Evolutionary conservation across 1,140 invertebrate genomes (phyloP), one percentile per base, ranked within the genome.

Genomic region (Zaprionus vittiger): DNA sequence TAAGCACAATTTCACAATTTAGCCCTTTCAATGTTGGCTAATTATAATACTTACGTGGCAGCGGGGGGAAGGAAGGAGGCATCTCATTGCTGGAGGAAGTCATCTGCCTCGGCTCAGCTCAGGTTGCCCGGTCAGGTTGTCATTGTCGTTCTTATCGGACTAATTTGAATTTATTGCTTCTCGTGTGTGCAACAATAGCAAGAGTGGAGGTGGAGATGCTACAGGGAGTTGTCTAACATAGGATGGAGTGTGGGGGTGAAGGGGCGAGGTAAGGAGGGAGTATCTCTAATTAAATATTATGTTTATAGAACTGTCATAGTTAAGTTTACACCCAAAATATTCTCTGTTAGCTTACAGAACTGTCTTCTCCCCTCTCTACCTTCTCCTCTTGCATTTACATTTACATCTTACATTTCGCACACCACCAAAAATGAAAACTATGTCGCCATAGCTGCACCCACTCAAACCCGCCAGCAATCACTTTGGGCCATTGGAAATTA

Each of bases 1-100:
- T 68, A 73, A 81, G 81, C 84, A 84, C 81, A 76, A 80, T 90
- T 89, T 89, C 84, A 83, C 84, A 89, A 83, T 89, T 90, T 73
- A 82, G 78, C 79, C 79, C 79, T 73, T 90, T 90, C 80, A 90
- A 90, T 90, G 89, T 81, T 79, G 74, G 79, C 79, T 90, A 89
- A 89, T 90, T 89, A 90, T 81, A 83, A 87, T 81, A 87, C 84
- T 89, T 83, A 68, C 78, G 71, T 54, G 71, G 0, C 2, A 7
- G 41, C 2, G 41, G 7, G 15, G 41, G 28, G 31, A 0, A 0
- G 31, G 31, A 5, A 7, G 4, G 4, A 15, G 38, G 38, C 6
- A 44, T 15, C 37, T 15, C 37, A 2, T 38, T 15, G 4, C 12
- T 14, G 37, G 2, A 2, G 14, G 14, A 41, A 41, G 14, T n/a